Percentiles rank a stretch among this genome's conserved stretches.
These are phyloP conservation scores for Scomber japonicus DNA, from an alignment of 2,113 vertebrate genomes.

Conservation along the genomic window DNA sequence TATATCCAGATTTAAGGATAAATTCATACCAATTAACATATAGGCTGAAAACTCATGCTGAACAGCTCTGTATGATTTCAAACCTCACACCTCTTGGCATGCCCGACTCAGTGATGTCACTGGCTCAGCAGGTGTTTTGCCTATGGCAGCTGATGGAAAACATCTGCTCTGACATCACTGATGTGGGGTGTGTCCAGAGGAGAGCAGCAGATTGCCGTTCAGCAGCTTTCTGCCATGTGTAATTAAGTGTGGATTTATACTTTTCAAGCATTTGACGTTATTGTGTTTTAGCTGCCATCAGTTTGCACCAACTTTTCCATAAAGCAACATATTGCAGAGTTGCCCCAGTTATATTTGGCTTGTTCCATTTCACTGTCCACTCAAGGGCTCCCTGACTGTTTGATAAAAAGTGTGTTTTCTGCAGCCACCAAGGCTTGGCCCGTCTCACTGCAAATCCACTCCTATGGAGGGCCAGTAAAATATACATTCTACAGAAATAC, in stretches of 20 bases:
- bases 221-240: slow-evolving; percentile 11
- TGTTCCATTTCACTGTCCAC: slow-evolving; percentile 53
- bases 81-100: not conserved
- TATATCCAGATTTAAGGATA: not conserved
- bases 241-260: slow-evolving; percentile 16
- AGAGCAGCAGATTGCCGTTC: slow-evolving; percentile 27
- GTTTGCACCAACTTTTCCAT: slow-evolving; percentile 16
- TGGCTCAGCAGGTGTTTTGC: slow-evolving; percentile 57
- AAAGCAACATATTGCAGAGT: not conserved
- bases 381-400: slow-evolving; percentile 40
- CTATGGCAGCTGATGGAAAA: slow-evolving; percentile 41
- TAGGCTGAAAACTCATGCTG: not conserved
- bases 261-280: slow-evolving; percentile 8
- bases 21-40: slow-evolving; percentile 8
- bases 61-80: not conserved
- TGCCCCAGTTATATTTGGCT: slow-evolving; percentile 31
- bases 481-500: slow-evolving; percentile 79
- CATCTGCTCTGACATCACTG: slow-evolving; percentile 59
- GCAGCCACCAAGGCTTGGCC: slow-evolving; percentile 56
- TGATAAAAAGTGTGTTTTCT: slow-evolving; percentile 60
- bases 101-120: slow-evolving; percentile 42
- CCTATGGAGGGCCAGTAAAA: slow-evolving; percentile 68
- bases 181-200: slow-evolving; percentile 20
- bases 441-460: slow-evolving; percentile 56
- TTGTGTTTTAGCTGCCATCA: slow-evolving; percentile 17